Percentiles rank a stretch among this genome's conserved stretches.
Evolutionary conservation across 2,113 vertebrate species (phyloP).

Genomic region (Antennarius striatus): DNA sequence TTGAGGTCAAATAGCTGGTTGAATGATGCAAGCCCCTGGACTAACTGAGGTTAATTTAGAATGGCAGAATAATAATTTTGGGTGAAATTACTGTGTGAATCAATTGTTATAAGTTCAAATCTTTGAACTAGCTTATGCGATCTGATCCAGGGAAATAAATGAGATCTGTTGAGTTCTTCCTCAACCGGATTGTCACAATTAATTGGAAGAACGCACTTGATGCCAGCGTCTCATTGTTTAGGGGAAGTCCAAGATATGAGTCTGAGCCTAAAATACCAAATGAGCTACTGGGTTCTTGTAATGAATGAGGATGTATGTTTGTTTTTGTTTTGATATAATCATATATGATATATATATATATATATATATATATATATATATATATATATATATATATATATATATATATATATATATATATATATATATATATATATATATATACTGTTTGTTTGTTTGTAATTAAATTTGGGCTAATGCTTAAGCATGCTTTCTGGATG

Average conservation of each 20-base stretch:
- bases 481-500: neutral
- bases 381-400: too few relatives aligned
- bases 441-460: too few relatives aligned
- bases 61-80: conserved; percentile 48
- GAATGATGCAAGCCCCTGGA: conserved; percentile 11
- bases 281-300: conserved; percentile 29
- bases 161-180: conserved; percentile 49
- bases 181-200: conserved; percentile 57
- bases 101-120: conserved; percentile 45
- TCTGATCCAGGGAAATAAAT: conserved; percentile 60
- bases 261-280: conserved; percentile 34
- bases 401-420: too few relatives aligned
- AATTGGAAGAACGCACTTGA: conserved; percentile 55
- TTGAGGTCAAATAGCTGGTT: conserved; percentile 17
- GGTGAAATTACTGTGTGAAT: conserved; percentile 51
- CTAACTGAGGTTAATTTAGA: conserved; percentile 57
- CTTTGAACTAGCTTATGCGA: conserved; percentile 48
- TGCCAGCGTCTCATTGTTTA: conserved; percentile 36
- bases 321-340: conserved; percentile 13
- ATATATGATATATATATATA: too few relatives aligned
- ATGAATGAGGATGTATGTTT: conserved; percentile 35
- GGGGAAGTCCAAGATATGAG: conserved; percentile 38
- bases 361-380: too few relatives aligned
- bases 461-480: conserved; percentile 13
- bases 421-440: too few relatives aligned